phyloP scores from a whole-genome alignment of 1,140 invertebrate genomes.

The Pinna nobilis region DNA sequence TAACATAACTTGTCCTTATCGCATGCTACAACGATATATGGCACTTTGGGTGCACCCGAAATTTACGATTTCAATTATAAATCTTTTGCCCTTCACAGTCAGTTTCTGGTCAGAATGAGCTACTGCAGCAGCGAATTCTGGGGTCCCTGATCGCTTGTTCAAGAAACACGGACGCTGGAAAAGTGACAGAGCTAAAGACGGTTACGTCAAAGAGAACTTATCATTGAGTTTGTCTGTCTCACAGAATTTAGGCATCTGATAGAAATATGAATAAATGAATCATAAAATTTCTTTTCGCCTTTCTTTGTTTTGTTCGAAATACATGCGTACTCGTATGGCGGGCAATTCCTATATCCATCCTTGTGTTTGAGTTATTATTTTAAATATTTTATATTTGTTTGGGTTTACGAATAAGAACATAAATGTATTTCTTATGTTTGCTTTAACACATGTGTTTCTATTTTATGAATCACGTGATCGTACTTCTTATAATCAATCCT shows the following conservation, averaged over 20 bases:
- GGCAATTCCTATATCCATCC: neutral
- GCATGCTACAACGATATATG: slow-evolving; percentile 16
- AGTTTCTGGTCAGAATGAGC: slow-evolving; percentile 8
- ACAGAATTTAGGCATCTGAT: slow-evolving; percentile 2
- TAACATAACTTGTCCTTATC: slow-evolving; percentile 6
- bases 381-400: too few relatives aligned
- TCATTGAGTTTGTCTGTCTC: neutral
- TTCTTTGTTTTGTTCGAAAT: neutral
- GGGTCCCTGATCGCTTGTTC: slow-evolving; percentile 14
- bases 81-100: neutral
- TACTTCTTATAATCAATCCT: too few relatives aligned
- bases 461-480: too few relatives aligned
- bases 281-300: too few relatives aligned
- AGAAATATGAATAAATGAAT: neutral
- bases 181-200: slow-evolving; percentile 8
- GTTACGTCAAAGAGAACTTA: slow-evolving; percentile 4
- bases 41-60: neutral
- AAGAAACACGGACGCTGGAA: slow-evolving; percentile 16
- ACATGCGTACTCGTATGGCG: neutral
- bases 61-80: neutral
- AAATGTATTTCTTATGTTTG: neutral
- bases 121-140: slow-evolving; percentile 4
- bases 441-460: neutral
- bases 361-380: neutral
- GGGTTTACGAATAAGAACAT: neutral